Conservation (phyloP, 2,888 invertebrate genomes). For the Acleris literana region DNA sequence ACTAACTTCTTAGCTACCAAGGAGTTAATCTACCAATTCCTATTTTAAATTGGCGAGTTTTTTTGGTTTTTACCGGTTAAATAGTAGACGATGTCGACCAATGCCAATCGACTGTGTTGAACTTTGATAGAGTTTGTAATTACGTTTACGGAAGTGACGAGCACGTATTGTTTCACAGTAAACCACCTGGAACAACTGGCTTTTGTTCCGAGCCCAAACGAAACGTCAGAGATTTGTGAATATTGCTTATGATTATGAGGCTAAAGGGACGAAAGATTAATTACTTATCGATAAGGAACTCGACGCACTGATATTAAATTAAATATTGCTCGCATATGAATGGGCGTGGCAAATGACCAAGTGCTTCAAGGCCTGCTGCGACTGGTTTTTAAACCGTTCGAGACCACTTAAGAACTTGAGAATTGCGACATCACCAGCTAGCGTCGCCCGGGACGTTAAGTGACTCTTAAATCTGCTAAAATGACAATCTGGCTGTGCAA, state of each 20-base stretch:
- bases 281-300: conserved; percentile 17
- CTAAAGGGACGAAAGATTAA: conserved; percentile 16
- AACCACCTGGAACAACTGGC: conserved; percentile 62
- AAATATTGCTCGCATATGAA: conserved; percentile 12
- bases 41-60: background rate
- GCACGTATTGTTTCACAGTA: conserved; percentile 69
- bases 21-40: background rate
- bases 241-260: background rate
- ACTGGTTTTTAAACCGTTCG: conserved; percentile 73
- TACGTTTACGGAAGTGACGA: conserved; percentile 74
- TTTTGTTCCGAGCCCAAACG: conserved; percentile 52
- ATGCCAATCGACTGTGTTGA: conserved; percentile 2
- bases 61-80: background rate
- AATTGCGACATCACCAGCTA: conserved; percentile 68
- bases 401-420: conserved; percentile 69
- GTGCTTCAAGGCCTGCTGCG: conserved; percentile 69
- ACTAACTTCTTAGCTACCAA: conserved; percentile 45
- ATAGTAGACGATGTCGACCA: background rate
- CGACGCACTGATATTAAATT: conserved; percentile 1
- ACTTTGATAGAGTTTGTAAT: conserved; percentile 41
- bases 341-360: conserved; percentile 77
- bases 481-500: conserved; percentile 11
- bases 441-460: conserved; percentile 38
- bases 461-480: conserved; percentile 18
- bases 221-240: conserved; percentile 39